These are phyloP conservation scores for Channa argus DNA, from an alignment of 2,113 vertebrate genomes.

Conservation along the genomic window DNA sequence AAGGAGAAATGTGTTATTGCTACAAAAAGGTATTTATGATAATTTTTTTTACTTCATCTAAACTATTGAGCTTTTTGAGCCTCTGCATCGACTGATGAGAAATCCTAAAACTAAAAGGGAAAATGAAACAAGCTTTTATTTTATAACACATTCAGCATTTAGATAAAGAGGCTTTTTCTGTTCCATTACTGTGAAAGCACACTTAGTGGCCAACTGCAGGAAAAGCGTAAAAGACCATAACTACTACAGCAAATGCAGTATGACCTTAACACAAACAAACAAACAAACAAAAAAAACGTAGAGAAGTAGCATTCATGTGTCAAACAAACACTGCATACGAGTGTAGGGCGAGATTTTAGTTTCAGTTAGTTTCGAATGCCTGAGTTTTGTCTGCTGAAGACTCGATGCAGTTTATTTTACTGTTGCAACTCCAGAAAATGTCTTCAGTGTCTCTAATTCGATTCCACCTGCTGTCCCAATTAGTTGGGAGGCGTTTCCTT, in stretches of 20 bases:
- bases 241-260: background rate
- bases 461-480: background rate
- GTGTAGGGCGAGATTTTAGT: background rate
- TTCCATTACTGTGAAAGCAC: background rate
- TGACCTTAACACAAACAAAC: background rate
- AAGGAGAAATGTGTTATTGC: background rate
- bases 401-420: background rate
- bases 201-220: background rate
- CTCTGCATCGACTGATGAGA: background rate
- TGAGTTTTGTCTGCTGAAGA: no score
- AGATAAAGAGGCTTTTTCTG: background rate
- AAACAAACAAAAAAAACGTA: no score
- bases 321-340: background rate
- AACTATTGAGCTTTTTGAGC: background rate
- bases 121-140: background rate
- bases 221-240: background rate
- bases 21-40: background rate
- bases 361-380: background rate
- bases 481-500: background rate
- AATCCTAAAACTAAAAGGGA: background rate
- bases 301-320: constrained; percentile 2
- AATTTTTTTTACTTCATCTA: background rate
- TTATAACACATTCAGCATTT: background rate
- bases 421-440: background rate
- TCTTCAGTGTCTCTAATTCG: background rate